Conservation (phyloP, 2,113 vertebrate species). For the Carettochelys insculpta region DNA sequence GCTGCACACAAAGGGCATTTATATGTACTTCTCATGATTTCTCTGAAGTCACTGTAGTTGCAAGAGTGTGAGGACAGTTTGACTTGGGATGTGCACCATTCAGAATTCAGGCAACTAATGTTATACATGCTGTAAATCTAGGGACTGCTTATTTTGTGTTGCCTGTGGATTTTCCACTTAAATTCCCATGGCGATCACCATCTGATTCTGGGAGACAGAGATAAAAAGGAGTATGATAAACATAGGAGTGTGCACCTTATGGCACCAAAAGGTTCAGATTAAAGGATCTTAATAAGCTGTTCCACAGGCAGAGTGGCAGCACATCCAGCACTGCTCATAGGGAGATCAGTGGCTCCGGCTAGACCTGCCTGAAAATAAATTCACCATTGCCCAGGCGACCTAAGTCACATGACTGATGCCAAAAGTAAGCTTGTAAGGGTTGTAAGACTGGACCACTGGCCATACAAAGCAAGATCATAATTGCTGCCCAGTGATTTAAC, state of each 20-base stretch:
- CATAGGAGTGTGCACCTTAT: neutral
- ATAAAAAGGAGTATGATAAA: conserved; percentile 5
- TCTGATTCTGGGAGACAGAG: neutral
- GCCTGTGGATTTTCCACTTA: neutral
- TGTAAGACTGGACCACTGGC: neutral
- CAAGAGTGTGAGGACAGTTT: neutral
- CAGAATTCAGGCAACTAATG: neutral
- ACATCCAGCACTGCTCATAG: neutral
- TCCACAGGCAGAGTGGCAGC: conserved; percentile 29
- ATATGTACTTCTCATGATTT: neutral
- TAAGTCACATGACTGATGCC: neutral
- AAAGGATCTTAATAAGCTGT: conserved; percentile 28
- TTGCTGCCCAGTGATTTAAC: neutral
- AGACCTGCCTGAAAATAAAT: neutral
- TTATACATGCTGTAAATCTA: neutral
- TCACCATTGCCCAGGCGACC: neutral
- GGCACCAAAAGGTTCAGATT: conserved; percentile 57
- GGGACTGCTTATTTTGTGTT: neutral
- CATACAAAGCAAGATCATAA: accelerated
- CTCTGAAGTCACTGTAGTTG: neutral
- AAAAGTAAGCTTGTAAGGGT: neutral
- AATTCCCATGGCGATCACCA: neutral
- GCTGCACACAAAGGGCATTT: neutral
- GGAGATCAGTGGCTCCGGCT: neutral
- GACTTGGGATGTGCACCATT: neutral